A percentile compares a stretch with the other conserved stretches of the same genome.
These are phyloP conservation scores for Saccostrea cuccullata DNA, from an alignment of 1,140 invertebrate species.

Conservation along the genomic window DNA sequence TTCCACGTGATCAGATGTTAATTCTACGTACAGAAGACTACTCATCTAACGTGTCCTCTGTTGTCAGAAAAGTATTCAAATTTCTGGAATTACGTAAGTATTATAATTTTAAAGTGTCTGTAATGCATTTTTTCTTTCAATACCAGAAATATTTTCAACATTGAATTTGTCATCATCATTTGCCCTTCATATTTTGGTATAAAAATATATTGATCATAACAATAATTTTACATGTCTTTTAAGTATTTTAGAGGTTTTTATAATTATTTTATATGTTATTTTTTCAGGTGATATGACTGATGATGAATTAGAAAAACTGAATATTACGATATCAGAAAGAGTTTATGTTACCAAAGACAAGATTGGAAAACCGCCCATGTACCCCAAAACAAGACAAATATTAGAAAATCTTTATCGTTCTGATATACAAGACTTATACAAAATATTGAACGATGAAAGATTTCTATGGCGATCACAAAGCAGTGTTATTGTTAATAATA, in stretches of 20 bases:
- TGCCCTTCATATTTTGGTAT: not conserved
- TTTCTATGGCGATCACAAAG: not conserved
- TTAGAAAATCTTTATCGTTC: not conserved
- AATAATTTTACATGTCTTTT: not conserved
- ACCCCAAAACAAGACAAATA: not conserved
- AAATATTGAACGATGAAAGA: not conserved
- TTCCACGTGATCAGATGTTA: constrained; percentile 61
- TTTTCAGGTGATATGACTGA: not conserved
- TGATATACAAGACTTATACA: not conserved
- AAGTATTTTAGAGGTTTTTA: not conserved
- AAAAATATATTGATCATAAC: not conserved
- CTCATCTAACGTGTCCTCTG: not conserved
- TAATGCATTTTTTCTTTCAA: not conserved
- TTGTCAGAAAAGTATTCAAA: not conserved
- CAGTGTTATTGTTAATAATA: not conserved
- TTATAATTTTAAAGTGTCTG: not conserved
- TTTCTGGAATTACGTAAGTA: constrained; percentile 32
- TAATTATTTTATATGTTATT: not conserved
- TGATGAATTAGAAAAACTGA: not conserved
- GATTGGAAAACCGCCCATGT: not conserved
- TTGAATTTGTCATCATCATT: not conserved
- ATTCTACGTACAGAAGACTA: too few species aligned
- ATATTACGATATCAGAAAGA: not conserved
- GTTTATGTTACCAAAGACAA: constrained; percentile 23
- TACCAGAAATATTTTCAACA: not conserved